phyloP scores from a whole-genome alignment of 2,888 invertebrate species.

The Cataglyphis altisquamis region DNA sequence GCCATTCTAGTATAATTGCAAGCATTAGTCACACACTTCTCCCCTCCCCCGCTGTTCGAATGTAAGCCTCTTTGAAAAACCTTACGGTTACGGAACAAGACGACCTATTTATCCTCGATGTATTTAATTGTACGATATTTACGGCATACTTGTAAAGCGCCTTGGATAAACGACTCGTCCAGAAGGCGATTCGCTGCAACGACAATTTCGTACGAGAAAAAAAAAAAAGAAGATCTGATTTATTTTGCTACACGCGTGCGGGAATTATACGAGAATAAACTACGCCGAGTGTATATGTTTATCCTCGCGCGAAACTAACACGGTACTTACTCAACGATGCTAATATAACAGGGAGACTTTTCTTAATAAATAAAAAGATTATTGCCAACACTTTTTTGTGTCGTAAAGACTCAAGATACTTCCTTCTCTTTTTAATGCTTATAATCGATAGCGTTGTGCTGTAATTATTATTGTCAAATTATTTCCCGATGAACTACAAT shows the following conservation, averaged over 20 bases:
- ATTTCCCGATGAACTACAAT: neutral
- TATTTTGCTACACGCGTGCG: conserved; percentile 57
- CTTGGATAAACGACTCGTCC: conserved; percentile 52
- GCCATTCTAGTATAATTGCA: conserved; percentile 74
- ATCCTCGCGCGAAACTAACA: conserved; percentile 54
- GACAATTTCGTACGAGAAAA: conserved; percentile 41
- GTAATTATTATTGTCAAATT: neutral
- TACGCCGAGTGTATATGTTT: conserved; percentile 47
- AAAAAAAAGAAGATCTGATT: conserved; percentile 40
- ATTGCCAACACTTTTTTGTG: conserved; percentile 33
- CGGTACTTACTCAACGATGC: conserved; percentile 56
- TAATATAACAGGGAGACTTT: conserved; percentile 57
- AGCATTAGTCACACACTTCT: conserved; percentile 38
- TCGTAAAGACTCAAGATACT: neutral
- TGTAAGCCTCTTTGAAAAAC: conserved; percentile 28
- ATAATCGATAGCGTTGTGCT: neutral
- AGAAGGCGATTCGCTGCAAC: conserved; percentile 48
- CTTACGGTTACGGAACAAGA: conserved; percentile 34
- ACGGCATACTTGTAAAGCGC: conserved; percentile 55
- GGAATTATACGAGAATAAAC: conserved; percentile 41
- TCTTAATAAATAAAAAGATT: conserved; percentile 58
- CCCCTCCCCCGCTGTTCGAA: conserved; percentile 23
- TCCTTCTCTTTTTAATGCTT: neutral
- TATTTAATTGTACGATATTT: conserved; percentile 55
- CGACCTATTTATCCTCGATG: conserved; percentile 55